Evolutionary conservation across 2,797 vertebrate genomes (phyloP), one percentile per base, ranked within the genome.

Genomic region (Tangara arthus): DNA sequence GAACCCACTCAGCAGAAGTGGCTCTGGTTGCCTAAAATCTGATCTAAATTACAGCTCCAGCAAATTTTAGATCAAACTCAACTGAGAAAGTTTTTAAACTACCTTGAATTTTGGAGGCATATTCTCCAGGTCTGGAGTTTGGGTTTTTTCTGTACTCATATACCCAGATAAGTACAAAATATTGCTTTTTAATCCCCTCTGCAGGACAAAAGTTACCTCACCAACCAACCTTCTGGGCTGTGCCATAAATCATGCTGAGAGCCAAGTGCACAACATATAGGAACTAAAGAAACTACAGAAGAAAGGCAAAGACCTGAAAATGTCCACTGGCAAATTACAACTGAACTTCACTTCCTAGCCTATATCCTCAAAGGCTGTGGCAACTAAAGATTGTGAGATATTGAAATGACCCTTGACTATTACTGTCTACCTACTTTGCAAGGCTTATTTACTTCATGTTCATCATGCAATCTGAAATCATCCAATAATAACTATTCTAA

Each of bases 401-500:
- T 39, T 63, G 34, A 93, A 94, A 44, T 76, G 87, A 94, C 77
- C 89, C 42, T 90, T 94, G 85, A 82, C 49, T 94, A 28, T 83
- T 69, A 82, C 59, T 95, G 65, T 72, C 82, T 91, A 95, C 60
- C 55, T 91, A 57, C 80, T 95, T 94, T 75, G 49, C 78, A 93
- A 86, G 60, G 73, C 37, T 72, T 77, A 89, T 75, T 91, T 95
- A 87, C 65, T 88, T 96, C 82, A 88, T 79, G 89, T 93, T 94
- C 90, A 87, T 91, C 95, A 79, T 90, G 85, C 85, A 93, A 88
- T 94, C 90, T 89, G 85, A 96, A 96, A 93, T 91, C 73, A 87
- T 87, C 95, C 93, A 94, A 91, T 97, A 96, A 96, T 95, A 96
- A 91, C 85, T 91, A 87, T 66, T 94, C 95, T 91, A 96, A 96